Conservation (phyloP, 30 jellyfish, hydroid and myxozoan genomes). For the Turritopsis dohrnii region DNA sequence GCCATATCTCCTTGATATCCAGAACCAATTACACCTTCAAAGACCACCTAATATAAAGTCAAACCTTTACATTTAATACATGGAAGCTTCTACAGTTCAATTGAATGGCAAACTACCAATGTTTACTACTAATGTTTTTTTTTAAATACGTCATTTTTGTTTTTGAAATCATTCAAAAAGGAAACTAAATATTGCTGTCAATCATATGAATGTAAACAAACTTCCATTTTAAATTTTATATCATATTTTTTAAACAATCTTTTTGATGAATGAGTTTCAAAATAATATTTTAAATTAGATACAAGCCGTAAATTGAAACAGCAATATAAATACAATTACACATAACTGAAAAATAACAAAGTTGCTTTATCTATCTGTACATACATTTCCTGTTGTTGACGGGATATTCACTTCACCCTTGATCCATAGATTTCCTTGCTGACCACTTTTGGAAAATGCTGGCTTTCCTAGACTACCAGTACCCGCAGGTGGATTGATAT, state of each 20-base stretch:
- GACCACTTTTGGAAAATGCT: constrained; percentile 59
- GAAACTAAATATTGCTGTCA: too few species aligned
- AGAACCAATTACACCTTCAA: constrained; percentile 62
- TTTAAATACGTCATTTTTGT: too few species aligned
- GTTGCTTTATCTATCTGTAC: neutral
- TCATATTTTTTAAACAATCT: too few species aligned
- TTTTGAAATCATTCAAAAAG: too few species aligned
- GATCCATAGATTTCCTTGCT: constrained; percentile 76
- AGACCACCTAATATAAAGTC: constrained; percentile 45
- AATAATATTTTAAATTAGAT: too few species aligned
- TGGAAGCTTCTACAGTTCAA: neutral
- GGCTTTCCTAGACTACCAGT: constrained; percentile 23
- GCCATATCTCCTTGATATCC: constrained; percentile 80
- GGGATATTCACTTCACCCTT: constrained; percentile 58
- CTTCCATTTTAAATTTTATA: too few species aligned
- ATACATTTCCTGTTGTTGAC: constrained; percentile 50
- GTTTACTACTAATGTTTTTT: too few species aligned
- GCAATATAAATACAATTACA: too few species aligned
- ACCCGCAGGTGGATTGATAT: neutral
- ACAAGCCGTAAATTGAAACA: too few species aligned
- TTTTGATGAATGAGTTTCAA: too few species aligned
- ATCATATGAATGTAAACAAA: too few species aligned
- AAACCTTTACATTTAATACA: neutral
- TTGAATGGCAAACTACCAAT: too few species aligned
- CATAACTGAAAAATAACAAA: neutral